phyloP scores from a whole-genome alignment of 1,140 invertebrate species.

The Drosophila watanabei region DNA sequence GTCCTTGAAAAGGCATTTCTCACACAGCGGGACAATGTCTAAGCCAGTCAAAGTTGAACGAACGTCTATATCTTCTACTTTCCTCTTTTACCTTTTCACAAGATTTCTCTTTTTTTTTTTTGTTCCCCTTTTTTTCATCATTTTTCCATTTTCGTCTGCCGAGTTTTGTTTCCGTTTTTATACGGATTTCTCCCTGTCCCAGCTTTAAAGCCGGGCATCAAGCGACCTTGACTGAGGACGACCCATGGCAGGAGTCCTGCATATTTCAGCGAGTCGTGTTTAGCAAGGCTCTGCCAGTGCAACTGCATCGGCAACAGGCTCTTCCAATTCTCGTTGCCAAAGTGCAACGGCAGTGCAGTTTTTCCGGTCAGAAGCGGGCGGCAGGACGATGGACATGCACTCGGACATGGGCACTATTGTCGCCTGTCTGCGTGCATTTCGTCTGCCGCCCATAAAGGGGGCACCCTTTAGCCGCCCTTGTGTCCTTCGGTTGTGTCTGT shows the following conservation, averaged over 20 bases:
- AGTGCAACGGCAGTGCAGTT: slow-evolving; percentile 51
- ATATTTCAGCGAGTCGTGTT: slow-evolving; percentile 45
- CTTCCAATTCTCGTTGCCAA: slow-evolving; percentile 22
- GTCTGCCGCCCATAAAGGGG: slow-evolving; percentile 24
- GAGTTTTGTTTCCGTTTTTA: slow-evolving; percentile 46
- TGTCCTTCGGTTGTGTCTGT: slow-evolving; percentile 25
- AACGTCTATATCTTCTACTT: slow-evolving; percentile 49
- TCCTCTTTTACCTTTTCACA: not conserved
- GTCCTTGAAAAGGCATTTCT: slow-evolving; percentile 73
- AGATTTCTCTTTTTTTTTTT: slow-evolving; percentile 21
- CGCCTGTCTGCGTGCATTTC: slow-evolving; percentile 43
- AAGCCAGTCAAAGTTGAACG: slow-evolving; percentile 77
- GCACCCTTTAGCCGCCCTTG: slow-evolving; percentile 10
- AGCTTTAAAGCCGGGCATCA: slow-evolving; percentile 31
- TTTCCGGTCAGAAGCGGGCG: slow-evolving; percentile 34
- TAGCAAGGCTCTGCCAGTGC: slow-evolving; percentile 28
- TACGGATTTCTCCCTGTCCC: slow-evolving; percentile 25
- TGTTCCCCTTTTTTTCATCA: not conserved
- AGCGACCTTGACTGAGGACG: slow-evolving; percentile 62
- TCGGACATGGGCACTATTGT: slow-evolving; percentile 57
- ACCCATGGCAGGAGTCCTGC: slow-evolving; percentile 32
- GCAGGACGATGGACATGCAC: slow-evolving; percentile 41
- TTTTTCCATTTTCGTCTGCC: slow-evolving; percentile 21
- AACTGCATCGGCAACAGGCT: slow-evolving; percentile 17
- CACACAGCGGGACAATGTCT: slow-evolving; percentile 60